These are phyloP conservation scores for Leucophenga montana DNA, from an alignment of 2,888 invertebrate genomes.

Conservation along the genomic window DNA sequence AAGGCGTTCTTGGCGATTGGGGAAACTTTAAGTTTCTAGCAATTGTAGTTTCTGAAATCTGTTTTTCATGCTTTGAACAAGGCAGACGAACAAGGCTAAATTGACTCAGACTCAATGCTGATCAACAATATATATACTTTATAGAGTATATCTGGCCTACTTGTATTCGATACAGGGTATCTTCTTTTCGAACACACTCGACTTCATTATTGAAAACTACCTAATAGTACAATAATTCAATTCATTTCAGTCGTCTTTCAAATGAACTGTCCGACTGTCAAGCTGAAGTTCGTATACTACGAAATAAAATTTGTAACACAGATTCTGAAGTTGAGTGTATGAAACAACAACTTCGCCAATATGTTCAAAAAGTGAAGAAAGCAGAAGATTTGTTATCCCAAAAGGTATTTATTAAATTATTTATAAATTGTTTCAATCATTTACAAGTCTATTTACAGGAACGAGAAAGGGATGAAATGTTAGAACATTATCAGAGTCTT, in stretches of 20 bases:
- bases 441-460: conserved; percentile 75
- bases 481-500: conserved; percentile 85
- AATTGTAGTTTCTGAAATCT: no score
- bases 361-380: conserved; percentile 85
- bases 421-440: conserved; percentile 39
- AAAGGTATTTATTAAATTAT: conserved; percentile 73
- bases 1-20: no score
- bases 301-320: conserved; percentile 80
- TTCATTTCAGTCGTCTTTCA: conserved; percentile 77
- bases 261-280: conserved; percentile 81
- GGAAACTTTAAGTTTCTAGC: no score
- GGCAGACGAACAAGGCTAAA: no score
- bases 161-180: no score
- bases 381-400: conserved; percentile 84
- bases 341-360: conserved; percentile 85
- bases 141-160: no score
- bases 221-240: no score
- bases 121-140: no score
- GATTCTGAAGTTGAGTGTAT: conserved; percentile 82
- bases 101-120: no score
- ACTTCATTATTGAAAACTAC: no score
- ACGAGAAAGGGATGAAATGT: conserved; percentile 84
- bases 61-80: no score
- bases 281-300: conserved; percentile 77
- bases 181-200: no score